Evolutionary conservation across 2,113 vertebrate species (phyloP), one percentile per base, ranked within the genome.

Genomic region (Sinosuthora webbiana): DNA sequence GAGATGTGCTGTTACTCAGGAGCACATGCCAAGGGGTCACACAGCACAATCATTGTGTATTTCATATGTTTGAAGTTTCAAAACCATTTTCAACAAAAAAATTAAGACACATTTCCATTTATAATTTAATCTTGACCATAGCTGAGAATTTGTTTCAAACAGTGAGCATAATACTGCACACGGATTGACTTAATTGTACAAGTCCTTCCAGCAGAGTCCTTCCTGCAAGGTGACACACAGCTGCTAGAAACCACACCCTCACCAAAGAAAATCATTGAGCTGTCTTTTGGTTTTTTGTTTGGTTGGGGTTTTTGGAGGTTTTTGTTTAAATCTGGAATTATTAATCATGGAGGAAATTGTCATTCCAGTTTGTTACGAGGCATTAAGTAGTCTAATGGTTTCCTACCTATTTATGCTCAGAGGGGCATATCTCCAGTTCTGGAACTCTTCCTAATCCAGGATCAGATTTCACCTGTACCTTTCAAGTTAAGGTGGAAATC

Each of bases 81-180:
- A 92, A 94, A 88, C 73, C 75, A 80, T 65, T 94, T 95, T 73
- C 87, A 94, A 80, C 35, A 95, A 97, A 92, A 87, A 60, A 87
- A 13, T 50, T 93, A 94, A 86, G 86, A 87, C 92, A 82, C 7
- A 21, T 42, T 93, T 92, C 71, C 10, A 3, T 78, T 89, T 63
- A 74, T 62, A 67, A 63, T 63, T 90, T 86, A 59, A 63, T 88
- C 57, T 92, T 70, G 30, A 97, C 81, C 53, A 83, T 47, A 92
- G 75, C 30, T 87, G 35, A 84, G 84, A 64, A 89, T 70, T 90
- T 64, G 64, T 60, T 57, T 78, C 42, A 63, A 94, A 27, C 39
- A 65, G 44, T 56, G n/a, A 84, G 69, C 49, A 56, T 42, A 83
- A 39, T 57, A 81, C 69, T 84, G 59, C 68, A 93, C 56, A 47